phyloP scores from a whole-genome alignment of 2,113 vertebrate genomes.

The Corvus moneduloides region DNA sequence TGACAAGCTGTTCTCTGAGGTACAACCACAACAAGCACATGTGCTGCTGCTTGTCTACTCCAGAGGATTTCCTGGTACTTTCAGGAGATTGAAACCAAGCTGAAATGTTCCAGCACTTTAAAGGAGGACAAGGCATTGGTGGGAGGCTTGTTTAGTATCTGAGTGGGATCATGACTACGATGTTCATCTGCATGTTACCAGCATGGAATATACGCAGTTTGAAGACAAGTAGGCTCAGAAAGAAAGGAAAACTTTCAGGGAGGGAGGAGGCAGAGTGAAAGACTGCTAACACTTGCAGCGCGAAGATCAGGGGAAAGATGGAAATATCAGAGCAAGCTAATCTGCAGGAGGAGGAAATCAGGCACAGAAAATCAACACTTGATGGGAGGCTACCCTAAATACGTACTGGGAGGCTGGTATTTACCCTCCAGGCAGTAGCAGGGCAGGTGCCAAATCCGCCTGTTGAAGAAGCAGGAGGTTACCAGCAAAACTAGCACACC shows the following conservation, averaged over 20 bases:
- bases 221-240: slow-evolving; percentile 43
- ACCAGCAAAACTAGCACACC: slow-evolving; percentile 18
- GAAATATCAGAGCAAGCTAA: background rate
- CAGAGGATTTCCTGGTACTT: slow-evolving; percentile 55
- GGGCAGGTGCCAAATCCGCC: background rate
- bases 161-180: slow-evolving; percentile 69
- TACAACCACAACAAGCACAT: background rate
- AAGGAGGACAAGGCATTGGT: slow-evolving; percentile 54
- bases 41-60: slow-evolving; percentile 33
- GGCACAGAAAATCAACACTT: slow-evolving; percentile 6
- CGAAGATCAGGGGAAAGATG: background rate
- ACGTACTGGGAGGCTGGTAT: background rate
- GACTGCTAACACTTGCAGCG: slow-evolving; percentile 54
- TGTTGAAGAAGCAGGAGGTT: slow-evolving; percentile 12
- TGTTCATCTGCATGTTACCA: slow-evolving; percentile 69
- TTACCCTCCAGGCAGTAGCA: slow-evolving; percentile 7
- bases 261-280: slow-evolving; percentile 41
- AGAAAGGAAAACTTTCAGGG: slow-evolving; percentile 56
- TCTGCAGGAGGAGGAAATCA: background rate
- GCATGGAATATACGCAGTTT: slow-evolving; percentile 53
- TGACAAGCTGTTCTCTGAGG: background rate
- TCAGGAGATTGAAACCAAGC: slow-evolving; percentile 17
- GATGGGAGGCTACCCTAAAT: slow-evolving; percentile 37
- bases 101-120: slow-evolving; percentile 41
- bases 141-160: slow-evolving; percentile 67